Evolutionary conservation across 2,113 vertebrate genomes (phyloP).

Genomic region (Hyperoodon ampullatus): DNA sequence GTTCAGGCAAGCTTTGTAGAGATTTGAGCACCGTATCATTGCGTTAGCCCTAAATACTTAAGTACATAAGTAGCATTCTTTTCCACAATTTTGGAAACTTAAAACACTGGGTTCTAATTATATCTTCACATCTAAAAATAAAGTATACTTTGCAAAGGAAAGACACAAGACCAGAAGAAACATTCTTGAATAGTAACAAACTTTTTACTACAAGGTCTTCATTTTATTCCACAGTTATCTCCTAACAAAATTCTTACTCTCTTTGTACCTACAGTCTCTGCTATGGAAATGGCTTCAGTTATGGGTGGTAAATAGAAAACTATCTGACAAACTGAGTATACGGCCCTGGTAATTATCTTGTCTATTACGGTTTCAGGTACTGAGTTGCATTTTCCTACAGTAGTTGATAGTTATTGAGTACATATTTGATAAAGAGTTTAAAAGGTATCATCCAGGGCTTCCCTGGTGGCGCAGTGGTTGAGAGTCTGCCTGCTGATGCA

Average conservation of each 20-base stretch:
- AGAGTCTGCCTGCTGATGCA: no score
- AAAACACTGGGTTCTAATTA: constrained; percentile 19
- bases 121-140: neutral
- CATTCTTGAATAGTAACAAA: constrained; percentile 28
- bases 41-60: neutral
- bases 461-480: no score
- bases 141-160: constrained; percentile 21
- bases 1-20: neutral
- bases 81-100: neutral
- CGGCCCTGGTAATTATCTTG: neutral
- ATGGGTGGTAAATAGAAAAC: neutral
- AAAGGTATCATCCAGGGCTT: neutral
- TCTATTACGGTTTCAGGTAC: neutral
- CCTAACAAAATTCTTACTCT: neutral
- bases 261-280: neutral
- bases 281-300: neutral
- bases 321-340: neutral
- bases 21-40: neutral
- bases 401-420: neutral
- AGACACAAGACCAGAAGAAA: neutral
- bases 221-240: neutral
- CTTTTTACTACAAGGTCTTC: neutral
- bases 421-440: constrained; percentile 24
- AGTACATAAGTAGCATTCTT: neutral
- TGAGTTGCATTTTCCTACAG: neutral